Percentiles rank a stretch among this genome's conserved stretches.
These are phyloP conservation scores for Catocala fraxini DNA, from an alignment of 2,888 invertebrate genomes.

Conservation along the genomic window DNA sequence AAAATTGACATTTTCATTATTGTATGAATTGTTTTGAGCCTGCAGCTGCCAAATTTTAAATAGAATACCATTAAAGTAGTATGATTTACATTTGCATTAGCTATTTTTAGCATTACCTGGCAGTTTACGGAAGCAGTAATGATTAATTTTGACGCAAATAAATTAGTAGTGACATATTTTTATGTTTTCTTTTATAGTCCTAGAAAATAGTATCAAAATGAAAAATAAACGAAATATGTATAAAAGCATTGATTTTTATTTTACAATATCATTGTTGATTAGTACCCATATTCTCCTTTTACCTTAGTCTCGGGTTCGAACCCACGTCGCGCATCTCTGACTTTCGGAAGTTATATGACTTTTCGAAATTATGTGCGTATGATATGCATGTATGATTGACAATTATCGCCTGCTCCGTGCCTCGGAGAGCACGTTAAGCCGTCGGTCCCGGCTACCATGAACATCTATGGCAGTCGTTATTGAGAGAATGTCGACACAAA, in stretches of 20 bases:
- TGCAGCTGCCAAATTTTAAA: constrained; percentile 60
- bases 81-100: constrained; percentile 11
- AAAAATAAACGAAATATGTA: constrained; percentile 63
- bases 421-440: no score
- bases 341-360: no score
- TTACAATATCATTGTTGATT: constrained; percentile 37
- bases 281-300: neutral
- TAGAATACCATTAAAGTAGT: constrained; percentile 12
- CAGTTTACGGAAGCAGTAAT: constrained; percentile 20
- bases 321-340: no score
- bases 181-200: constrained; percentile 47
- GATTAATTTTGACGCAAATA: constrained; percentile 42
- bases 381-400: no score
- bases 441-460: no score
- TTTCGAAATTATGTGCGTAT: no score
- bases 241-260: constrained; percentile 35
- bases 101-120: constrained; percentile 16
- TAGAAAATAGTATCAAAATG: constrained; percentile 60
- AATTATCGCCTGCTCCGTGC: no score
- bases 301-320: no score
- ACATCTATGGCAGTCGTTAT: no score
- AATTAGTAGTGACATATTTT: constrained; percentile 37
- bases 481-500: no score
- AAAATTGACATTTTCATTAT: constrained; percentile 11
- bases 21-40: constrained; percentile 23